Evolutionary conservation across 2,113 vertebrate genomes (phyloP).

Genomic region (Eira barbara): DNA sequence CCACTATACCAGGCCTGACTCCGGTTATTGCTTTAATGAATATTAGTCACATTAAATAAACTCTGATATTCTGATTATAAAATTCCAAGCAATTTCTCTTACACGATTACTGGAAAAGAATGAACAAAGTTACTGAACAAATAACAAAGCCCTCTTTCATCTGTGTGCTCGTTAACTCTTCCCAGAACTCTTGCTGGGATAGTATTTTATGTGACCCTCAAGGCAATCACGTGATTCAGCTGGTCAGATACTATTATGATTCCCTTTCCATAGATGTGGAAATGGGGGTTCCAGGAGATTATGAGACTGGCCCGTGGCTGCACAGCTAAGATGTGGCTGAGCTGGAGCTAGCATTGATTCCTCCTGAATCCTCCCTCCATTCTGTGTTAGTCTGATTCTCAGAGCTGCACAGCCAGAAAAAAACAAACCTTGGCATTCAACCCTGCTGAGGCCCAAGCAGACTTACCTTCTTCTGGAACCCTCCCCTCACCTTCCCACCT

Average conservation of each 20-base stretch:
- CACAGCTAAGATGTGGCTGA: background rate
- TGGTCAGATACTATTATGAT: background rate
- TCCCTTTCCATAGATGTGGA: constrained; percentile 26
- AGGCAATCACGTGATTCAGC: background rate
- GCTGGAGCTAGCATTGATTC: background rate
- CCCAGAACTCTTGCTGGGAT: constrained; percentile 50
- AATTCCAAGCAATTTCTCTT: constrained; percentile 70
- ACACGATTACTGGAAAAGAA: constrained; percentile 64
- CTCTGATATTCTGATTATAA: constrained; percentile 72
- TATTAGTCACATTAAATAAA: constrained; percentile 75
- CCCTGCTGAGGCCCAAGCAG: background rate
- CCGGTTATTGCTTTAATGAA: constrained; percentile 61
- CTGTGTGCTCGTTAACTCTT: constrained; percentile 49
- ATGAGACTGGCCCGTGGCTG: background rate
- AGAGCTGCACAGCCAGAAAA: background rate
- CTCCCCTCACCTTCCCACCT: background rate
- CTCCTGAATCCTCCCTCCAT: background rate
- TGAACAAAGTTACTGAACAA: constrained; percentile 53
- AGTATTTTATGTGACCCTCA: constrained; percentile 30
- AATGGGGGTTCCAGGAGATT: background rate
- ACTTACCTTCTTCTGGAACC: background rate
- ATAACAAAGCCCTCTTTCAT: constrained; percentile 52
- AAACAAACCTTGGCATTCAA: background rate
- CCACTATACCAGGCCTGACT: constrained; percentile 48
- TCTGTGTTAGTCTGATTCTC: background rate